phyloP scores from a whole-genome alignment of 1,140 invertebrate genomes.

The Metopolophium dirhodum region DNA sequence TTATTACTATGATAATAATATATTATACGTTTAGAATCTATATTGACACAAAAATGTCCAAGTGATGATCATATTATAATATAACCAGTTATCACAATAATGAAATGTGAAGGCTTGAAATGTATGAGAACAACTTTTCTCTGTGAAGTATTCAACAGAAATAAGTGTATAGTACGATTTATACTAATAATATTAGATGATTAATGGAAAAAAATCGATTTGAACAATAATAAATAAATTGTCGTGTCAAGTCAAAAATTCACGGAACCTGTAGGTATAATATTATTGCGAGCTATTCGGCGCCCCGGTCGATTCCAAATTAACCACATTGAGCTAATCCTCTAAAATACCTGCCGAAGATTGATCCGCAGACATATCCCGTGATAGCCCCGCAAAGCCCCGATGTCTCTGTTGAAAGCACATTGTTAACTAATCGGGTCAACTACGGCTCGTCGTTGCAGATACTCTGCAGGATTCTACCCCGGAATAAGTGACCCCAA shows the following conservation, averaged over 20 bases:
- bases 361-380: background rate
- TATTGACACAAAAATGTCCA: background rate
- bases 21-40: background rate
- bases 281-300: background rate
- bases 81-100: background rate
- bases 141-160: background rate
- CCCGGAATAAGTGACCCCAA: background rate
- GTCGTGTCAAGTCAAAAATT: background rate
- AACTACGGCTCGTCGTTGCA: background rate
- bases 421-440: conserved; percentile 13
- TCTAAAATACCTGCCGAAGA: background rate
- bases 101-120: background rate
- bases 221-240: background rate
- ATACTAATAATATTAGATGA: too few relatives aligned
- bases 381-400: too few relatives aligned
- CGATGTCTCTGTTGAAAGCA: background rate
- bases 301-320: background rate
- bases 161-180: too few relatives aligned
- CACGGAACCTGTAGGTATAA: background rate
- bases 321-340: background rate
- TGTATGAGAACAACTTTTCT: background rate
- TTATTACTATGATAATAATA: too few relatives aligned
- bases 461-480: background rate
- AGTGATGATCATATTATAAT: background rate
- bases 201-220: background rate